Base-by-base conservation (phyloP, 2,113 vertebrate species). In the Tetraodon nigroviridis region DNA sequence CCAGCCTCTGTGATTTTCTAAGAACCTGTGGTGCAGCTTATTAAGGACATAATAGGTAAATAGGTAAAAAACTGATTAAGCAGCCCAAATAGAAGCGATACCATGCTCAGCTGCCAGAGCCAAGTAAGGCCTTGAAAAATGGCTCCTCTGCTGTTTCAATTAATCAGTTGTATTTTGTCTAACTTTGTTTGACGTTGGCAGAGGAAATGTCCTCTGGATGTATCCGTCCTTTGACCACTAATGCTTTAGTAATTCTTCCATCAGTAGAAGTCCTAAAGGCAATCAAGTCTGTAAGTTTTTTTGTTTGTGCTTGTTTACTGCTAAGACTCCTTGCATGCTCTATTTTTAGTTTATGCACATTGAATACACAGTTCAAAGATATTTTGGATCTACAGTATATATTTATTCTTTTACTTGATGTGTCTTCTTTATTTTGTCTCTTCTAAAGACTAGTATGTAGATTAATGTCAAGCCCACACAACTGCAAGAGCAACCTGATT, bases 401-500 rank as follows among this genome's bases (percentile, higher is more conserved):
- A 44, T 44, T 75, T 56, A 37, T 67, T 71, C 64, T 29, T 46
- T 69, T 50, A 49, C 62, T 40, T 64, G 15, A 17, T 32, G 12
- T 18, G 14, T 17, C 1, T 61, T 62, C 51, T 58, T 60, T 53
- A 27, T 55, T 57, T 70, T 51, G 45, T 63, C 27, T 7, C 12
- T 10, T 32, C 27, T 29, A 27, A 11, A 61, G 20, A 58, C 13
- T 19, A 67, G 73, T 72, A 69, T 53, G 57, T 71, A 70, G 68
- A 77, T 70, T 88, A 90, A 91, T 91, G 88, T 87, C 88, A 79
- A 91, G 90, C 88, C 87, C 92, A 90, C 88, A 91, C 93, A 93
- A 87, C 91, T 86, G 76, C 83, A 86, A 92, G 87, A 83, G 91
- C 91, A 92, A 93, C 92, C 94, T 94, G 95, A 97, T 98, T 98